Percentiles rank a stretch among this genome's conserved stretches.
These are phyloP conservation scores for Perizoma flavofasciatum DNA, from an alignment of 2,888 invertebrate species.

Conservation along the genomic window DNA sequence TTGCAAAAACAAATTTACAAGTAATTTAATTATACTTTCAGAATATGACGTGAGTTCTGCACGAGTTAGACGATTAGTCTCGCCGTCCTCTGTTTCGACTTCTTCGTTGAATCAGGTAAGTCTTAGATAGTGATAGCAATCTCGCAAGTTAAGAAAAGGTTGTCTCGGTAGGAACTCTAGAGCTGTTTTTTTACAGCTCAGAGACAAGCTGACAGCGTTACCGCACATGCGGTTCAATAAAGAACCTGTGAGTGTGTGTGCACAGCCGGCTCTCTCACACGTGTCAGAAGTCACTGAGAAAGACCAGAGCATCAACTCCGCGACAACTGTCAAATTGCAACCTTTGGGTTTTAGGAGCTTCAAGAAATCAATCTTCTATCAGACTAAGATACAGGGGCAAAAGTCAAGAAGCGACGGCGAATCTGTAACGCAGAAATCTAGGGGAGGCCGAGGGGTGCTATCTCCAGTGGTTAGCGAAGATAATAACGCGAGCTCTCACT, in stretches of 20 bases:
- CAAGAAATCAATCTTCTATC: constrained; percentile 1
- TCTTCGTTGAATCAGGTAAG: constrained; percentile 63
- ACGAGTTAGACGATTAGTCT: constrained; percentile 40
- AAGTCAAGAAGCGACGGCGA: constrained; percentile 50
- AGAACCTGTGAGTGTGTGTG: constrained; percentile 52
- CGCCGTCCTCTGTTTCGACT: constrained; percentile 64
- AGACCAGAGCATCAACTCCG: constrained; percentile 43
- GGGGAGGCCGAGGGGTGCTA: constrained; percentile 18
- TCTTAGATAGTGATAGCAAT: background rate
- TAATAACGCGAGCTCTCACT: constrained; percentile 49
- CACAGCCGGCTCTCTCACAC: constrained; percentile 56
- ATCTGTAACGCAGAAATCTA: constrained; percentile 17
- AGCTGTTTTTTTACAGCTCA: constrained; percentile 56
- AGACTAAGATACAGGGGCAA: too few relatives aligned
- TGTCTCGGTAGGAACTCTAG: too few relatives aligned
- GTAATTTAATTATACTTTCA: constrained; percentile 29
- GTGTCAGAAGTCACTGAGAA: constrained; percentile 61
- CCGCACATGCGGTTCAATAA: constrained; percentile 55
- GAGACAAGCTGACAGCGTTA: constrained; percentile 59
- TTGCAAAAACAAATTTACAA: too few relatives aligned
- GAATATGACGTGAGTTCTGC: constrained; percentile 50
- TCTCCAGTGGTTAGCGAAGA: constrained; percentile 48
- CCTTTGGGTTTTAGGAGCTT: constrained; percentile 45
- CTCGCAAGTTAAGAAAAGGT: too few relatives aligned
- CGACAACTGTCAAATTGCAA: constrained; percentile 44